Evolutionary conservation across 1,140 invertebrate genomes (phyloP), one percentile per base, ranked within the genome.

Genomic region (Drosophila bocki): DNA sequence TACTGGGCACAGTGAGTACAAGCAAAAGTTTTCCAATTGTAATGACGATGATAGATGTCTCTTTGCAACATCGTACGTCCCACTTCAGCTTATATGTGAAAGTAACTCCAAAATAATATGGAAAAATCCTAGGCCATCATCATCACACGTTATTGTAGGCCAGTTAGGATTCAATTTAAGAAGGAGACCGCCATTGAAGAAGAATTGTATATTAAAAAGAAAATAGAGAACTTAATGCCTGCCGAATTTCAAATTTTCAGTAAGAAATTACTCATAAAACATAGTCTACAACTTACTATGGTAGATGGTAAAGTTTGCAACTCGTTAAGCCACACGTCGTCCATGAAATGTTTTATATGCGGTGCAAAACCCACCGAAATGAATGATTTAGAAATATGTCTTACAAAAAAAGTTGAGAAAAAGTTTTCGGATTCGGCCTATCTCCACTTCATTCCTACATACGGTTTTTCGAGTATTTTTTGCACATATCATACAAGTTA

Each of bases 81-180:
- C 44, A 22, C 19, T 47, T 47, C 11, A 47, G 19, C 44, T 47
- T 22, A 47, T 47, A 45, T 4, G 3, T 12, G 19, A 70, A 63
- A 63, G 39, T 62, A 42, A 29, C 54, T 57, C 54, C 1, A 29
- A 41, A 32, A 48, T 15, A 48, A 48, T 80, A 35, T 80, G 76
- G 56, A 71, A 74, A 74, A 29, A 79, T 41, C 76, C 48, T 19
- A 17, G 75, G 17, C 44, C 48, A 50, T 78, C 56, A 9, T 80
- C 60, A n/a, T n/a, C 11, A 79, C 54, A 19, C 48, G 56, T 2
- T 80, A 56, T 37, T 37, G 35, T 37, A 11, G 35, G 53, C 61
- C 60, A 26, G 42, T 79, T 7, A 42, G 57, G n/a, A 56, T 80
- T 39, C 56, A 75, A 62, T 79, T 79, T 51, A 37, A 56, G 13